A percentile compares a stretch with the other conserved stretches of the same genome.
Evolutionary conservation across 2,888 invertebrate genomes (phyloP).

Genomic region (Gryllus longicercus): DNA sequence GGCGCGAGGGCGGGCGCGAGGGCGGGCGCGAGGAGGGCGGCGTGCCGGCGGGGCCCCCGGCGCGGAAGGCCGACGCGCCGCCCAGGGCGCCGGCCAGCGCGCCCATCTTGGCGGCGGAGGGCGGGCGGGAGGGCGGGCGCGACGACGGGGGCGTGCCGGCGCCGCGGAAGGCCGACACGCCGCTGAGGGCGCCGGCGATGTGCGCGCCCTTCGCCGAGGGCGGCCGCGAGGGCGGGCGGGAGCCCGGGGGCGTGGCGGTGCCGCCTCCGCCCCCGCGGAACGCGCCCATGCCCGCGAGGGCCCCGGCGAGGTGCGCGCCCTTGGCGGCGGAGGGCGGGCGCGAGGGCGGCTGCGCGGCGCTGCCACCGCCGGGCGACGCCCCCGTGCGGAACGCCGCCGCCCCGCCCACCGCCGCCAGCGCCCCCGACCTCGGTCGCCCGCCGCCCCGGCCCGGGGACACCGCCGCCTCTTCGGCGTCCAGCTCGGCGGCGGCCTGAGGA

Average conservation of each 20-base stretch:
- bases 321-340: background rate
- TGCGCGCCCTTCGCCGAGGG: background rate
- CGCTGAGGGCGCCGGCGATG: background rate
- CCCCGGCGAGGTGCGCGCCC: background rate
- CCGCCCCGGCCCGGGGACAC: too few species aligned
- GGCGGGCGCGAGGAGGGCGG: background rate
- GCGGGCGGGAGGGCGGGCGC: constrained; percentile 5
- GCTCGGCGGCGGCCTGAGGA: too few species aligned
- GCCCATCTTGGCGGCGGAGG: background rate
- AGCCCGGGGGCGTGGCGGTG: background rate
- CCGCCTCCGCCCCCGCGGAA: background rate
- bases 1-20: too few species aligned
- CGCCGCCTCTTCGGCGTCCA: too few species aligned
- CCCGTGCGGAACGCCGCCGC: constrained; percentile 6
- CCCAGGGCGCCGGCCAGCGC: background rate
- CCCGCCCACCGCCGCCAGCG: background rate
- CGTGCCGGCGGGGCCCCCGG: background rate
- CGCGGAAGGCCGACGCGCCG: background rate
- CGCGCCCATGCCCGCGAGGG: background rate
- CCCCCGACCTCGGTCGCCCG: too few species aligned
- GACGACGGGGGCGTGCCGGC: background rate
- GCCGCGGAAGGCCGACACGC: background rate
- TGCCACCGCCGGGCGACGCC: background rate
- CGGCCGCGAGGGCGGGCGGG: constrained; percentile 17
- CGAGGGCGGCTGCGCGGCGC: background rate